Evolutionary conservation across 1,140 invertebrate genomes (phyloP).

Genomic region (Zaprionus gabonicus): DNA sequence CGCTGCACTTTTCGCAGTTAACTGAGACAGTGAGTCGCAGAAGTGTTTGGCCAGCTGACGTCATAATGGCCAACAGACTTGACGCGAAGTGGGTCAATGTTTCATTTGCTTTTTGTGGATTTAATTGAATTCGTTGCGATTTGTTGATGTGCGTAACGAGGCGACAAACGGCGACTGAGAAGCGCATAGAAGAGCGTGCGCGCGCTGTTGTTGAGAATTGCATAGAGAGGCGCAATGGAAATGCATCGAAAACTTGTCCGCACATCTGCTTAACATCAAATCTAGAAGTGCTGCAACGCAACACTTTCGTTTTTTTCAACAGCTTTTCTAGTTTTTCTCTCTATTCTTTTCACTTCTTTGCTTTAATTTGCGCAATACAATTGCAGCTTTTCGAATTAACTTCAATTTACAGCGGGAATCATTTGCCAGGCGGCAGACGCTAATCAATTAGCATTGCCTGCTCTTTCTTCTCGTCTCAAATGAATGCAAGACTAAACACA

Average conservation of each 20-base stretch:
- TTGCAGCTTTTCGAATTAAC: constrained; percentile 71
- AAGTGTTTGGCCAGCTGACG: constrained; percentile 50
- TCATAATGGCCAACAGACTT: constrained; percentile 64
- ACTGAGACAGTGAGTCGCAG: constrained; percentile 10
- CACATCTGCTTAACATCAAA: constrained; percentile 19
- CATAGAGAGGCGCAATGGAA: constrained; percentile 4
- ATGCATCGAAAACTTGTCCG: background rate
- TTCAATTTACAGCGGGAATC: constrained; percentile 66
- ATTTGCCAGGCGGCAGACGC: constrained; percentile 22
- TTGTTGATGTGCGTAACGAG: constrained; percentile 32
- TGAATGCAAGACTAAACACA: constrained; percentile 35
- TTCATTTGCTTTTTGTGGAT: constrained; percentile 55
- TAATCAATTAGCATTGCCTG: constrained; percentile 67
- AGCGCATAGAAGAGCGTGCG: constrained; percentile 2
- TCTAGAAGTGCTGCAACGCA: constrained; percentile 13
- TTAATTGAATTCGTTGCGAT: constrained; percentile 66
- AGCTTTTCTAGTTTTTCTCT: background rate
- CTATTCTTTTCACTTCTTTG: background rate
- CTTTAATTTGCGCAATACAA: constrained; percentile 61
- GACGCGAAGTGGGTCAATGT: constrained; percentile 71
- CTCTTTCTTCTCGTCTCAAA: background rate
- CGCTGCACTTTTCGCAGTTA: constrained; percentile 59
- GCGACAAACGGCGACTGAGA: background rate
- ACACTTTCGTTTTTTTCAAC: constrained; percentile 37
- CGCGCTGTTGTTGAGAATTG: background rate